Percentiles rank a stretch among this genome's conserved stretches.
Evolutionary conservation across 92 coral and sea anemone genomes (phyloP).

Genomic region (Phenganax marumi): DNA sequence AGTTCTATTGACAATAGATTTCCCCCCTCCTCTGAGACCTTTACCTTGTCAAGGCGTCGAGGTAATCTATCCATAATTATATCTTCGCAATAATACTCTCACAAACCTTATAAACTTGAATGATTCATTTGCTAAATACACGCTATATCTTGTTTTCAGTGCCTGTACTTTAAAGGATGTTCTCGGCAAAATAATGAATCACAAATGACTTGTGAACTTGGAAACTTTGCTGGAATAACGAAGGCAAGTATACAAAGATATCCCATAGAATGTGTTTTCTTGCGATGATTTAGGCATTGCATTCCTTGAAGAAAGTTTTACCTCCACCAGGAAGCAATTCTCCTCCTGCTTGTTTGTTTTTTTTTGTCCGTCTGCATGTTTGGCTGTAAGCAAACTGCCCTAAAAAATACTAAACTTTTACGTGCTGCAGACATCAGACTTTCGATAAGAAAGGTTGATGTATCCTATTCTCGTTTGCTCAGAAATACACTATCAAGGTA

Average conservation of each 20-base stretch:
- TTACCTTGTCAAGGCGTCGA: background rate
- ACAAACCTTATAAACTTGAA: background rate
- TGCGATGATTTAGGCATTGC: background rate
- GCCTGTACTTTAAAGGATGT: background rate
- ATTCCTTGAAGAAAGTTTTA: background rate
- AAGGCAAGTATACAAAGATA: background rate
- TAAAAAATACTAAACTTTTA: too few species aligned
- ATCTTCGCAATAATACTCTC: background rate
- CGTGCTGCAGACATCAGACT: too few species aligned
- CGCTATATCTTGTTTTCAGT: constrained; percentile 7
- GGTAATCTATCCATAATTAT: background rate
- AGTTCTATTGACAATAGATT: constrained; percentile 52
- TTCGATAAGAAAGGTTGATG: too few species aligned
- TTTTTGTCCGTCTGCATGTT: background rate
- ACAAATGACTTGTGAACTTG: constrained; percentile 11
- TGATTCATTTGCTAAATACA: background rate
- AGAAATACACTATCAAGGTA: constrained; percentile 13
- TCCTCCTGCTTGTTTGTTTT: too few species aligned
- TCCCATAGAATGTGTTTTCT: background rate
- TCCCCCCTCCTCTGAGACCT: constrained; percentile 60
- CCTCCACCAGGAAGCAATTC: too few species aligned
- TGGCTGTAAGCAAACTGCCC: too few species aligned
- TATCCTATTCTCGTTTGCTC: background rate
- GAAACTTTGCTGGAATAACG: background rate
- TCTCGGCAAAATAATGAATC: background rate